A percentile compares a stretch with the other conserved stretches of the same genome.
Evolutionary conservation across 2,888 invertebrate species (phyloP).

Genomic region (Drosophila atroscutellata): DNA sequence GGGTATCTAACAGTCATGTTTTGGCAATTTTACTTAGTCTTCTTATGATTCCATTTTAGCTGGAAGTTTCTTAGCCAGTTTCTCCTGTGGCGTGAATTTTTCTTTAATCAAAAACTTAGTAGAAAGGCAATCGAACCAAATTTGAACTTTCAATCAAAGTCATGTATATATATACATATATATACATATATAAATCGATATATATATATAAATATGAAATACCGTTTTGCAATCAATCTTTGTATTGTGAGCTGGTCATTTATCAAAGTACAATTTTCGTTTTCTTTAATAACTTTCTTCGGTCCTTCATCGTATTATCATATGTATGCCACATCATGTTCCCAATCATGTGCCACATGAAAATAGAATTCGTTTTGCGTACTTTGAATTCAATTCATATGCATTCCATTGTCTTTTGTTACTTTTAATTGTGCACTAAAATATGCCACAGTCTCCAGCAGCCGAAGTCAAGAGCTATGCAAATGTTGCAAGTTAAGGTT

Average conservation of each 20-base stretch:
- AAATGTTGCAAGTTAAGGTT: slow-evolving; percentile 60
- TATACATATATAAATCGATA: too few species aligned
- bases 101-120: background rate
- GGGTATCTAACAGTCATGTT: background rate
- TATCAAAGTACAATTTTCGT: background rate
- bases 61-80: background rate
- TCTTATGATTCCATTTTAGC: background rate
- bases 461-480: slow-evolving; percentile 62
- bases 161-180: background rate
- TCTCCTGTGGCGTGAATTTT: background rate
- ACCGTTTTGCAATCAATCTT: background rate
- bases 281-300: background rate
- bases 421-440: slow-evolving; percentile 66
- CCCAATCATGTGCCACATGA: background rate
- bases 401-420: slow-evolving; percentile 43
- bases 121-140: background rate
- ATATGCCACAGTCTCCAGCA: slow-evolving; percentile 36
- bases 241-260: background rate
- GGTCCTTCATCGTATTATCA: background rate
- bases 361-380: background rate
- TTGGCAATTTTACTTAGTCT: background rate
- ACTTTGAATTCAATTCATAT: slow-evolving; percentile 5
- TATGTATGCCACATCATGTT: background rate
- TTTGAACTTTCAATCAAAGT: background rate
- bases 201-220: background rate